phyloP scores from a whole-genome alignment of 2,888 invertebrate genomes.

The Lampropteryx suffumata region DNA sequence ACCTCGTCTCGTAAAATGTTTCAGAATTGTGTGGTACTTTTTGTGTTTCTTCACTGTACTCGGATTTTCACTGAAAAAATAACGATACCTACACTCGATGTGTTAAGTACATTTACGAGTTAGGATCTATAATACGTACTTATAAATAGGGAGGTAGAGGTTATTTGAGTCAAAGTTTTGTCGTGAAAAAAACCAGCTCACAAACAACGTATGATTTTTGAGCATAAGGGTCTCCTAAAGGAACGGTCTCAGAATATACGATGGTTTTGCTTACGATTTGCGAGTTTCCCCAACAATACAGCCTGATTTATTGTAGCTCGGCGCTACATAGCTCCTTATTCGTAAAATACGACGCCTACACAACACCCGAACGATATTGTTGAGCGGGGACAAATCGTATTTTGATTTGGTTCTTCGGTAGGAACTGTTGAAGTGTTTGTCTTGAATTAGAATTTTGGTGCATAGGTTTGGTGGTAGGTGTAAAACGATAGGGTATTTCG shows the following conservation, averaged over 20 bases:
- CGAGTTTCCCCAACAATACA: slow-evolving; percentile 59
- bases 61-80: no score
- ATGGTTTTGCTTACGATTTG: slow-evolving; percentile 56
- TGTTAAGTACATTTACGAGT: no score
- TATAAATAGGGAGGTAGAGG: no score
- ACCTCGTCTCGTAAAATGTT: slow-evolving; percentile 19
- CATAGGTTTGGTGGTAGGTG: neutral
- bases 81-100: no score
- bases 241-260: slow-evolving; percentile 44
- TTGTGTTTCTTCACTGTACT: no score
- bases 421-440: slow-evolving; percentile 26
- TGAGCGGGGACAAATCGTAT: slow-evolving; percentile 36
- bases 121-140: no score
- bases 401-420: slow-evolving; percentile 30
- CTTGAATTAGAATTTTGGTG: slow-evolving; percentile 16
- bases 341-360: slow-evolving; percentile 50
- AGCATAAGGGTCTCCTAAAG: slow-evolving; percentile 40
- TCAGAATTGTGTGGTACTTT: slow-evolving; percentile 15
- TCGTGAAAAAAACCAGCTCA: no score
- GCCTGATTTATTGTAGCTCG: slow-evolving; percentile 59
- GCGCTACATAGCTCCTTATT: slow-evolving; percentile 54
- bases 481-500: neutral
- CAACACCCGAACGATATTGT: slow-evolving; percentile 47
- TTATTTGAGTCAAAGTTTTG: no score
- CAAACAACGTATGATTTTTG: slow-evolving; percentile 35